These are phyloP conservation scores for Trimorus sp. DNA, from an alignment of 2,888 invertebrate species.

Conservation along the genomic window DNA sequence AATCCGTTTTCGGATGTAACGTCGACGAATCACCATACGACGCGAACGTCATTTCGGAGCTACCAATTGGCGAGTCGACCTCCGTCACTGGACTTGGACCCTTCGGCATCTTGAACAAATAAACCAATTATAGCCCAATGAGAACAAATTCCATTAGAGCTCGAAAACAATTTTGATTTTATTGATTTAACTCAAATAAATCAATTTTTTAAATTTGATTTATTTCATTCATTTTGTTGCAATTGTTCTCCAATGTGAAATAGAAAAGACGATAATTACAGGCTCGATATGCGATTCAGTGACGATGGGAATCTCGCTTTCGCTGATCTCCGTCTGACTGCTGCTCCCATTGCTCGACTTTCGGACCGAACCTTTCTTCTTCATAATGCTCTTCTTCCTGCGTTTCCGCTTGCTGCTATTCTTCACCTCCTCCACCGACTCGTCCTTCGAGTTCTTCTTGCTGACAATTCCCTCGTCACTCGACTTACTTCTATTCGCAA, in stretches of 20 bases:
- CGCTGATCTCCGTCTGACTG: slow-evolving; percentile 77
- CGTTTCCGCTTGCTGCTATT: slow-evolving; percentile 88
- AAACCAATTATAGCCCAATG: slow-evolving; percentile 33
- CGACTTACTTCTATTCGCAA: slow-evolving; percentile 75
- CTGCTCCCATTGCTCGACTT: slow-evolving; percentile 83
- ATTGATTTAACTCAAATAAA: too few species aligned
- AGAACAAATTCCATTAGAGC: slow-evolving; percentile 11
- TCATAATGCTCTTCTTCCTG: slow-evolving; percentile 89
- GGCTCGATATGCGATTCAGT: slow-evolving; percentile 71
- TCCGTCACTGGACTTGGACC: slow-evolving; percentile 73
- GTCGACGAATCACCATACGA: slow-evolving; percentile 79
- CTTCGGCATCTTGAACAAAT: slow-evolving; percentile 70
- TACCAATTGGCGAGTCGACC: slow-evolving; percentile 67
- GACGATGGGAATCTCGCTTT: slow-evolving; percentile 66
- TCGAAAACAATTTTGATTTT: too few species aligned
- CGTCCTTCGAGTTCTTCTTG: slow-evolving; percentile 78
- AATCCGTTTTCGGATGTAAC: slow-evolving; percentile 84
- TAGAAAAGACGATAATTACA: slow-evolving; percentile 68
- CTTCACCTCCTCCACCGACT: slow-evolving; percentile 82
- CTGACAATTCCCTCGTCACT: slow-evolving; percentile 77
- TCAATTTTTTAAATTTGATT: too few species aligned
- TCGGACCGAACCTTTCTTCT: slow-evolving; percentile 89
- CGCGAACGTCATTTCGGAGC: slow-evolving; percentile 62
- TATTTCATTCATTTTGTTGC: too few species aligned
- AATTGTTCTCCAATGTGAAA: background rate